A percentile compares a stretch with the other conserved stretches of the same genome.
Evolutionary conservation across 1,140 invertebrate species (phyloP).

Genomic region (Nephila pilipes): DNA sequence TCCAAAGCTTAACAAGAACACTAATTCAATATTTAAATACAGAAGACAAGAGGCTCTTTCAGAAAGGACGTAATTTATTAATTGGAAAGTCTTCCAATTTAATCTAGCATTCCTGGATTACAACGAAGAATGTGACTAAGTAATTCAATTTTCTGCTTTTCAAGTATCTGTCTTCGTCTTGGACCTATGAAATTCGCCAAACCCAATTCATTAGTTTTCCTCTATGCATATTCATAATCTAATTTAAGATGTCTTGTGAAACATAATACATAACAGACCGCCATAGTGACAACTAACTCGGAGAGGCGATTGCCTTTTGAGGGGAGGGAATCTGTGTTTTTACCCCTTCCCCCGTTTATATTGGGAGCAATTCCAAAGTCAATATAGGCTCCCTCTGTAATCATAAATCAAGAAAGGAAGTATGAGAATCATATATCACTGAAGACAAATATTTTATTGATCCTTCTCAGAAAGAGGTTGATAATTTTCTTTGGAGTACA

Average conservation of each 20-base stretch:
- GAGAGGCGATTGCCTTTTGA: neutral
- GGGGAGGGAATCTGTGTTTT: neutral
- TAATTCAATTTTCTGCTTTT: neutral
- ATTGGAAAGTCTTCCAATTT: neutral
- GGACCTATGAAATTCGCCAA: neutral
- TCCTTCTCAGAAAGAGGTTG: neutral
- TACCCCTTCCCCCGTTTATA: neutral
- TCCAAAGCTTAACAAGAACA: too few species aligned
- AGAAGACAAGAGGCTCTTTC: too few species aligned
- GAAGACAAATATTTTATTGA: slow-evolving; percentile 17
- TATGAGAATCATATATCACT: slow-evolving; percentile 3
- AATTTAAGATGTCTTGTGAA: neutral
- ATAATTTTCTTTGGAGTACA: too few species aligned
- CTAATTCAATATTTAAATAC: too few species aligned
- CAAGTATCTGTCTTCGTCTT: neutral
- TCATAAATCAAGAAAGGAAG: slow-evolving; percentile 7
- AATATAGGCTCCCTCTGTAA: neutral
- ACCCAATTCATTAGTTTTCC: neutral
- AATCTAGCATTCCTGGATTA: neutral
- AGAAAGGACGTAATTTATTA: too few species aligned
- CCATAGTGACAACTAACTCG: neutral
- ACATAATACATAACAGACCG: slow-evolving; percentile 1
- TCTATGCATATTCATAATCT: slow-evolving; percentile 25
- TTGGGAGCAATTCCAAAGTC: slow-evolving; percentile 27
- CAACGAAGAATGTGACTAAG: neutral